Base-by-base conservation (phyloP, 37 sponge, comb jelly and placozoan species). In the Haliclona indistincta region DNA sequence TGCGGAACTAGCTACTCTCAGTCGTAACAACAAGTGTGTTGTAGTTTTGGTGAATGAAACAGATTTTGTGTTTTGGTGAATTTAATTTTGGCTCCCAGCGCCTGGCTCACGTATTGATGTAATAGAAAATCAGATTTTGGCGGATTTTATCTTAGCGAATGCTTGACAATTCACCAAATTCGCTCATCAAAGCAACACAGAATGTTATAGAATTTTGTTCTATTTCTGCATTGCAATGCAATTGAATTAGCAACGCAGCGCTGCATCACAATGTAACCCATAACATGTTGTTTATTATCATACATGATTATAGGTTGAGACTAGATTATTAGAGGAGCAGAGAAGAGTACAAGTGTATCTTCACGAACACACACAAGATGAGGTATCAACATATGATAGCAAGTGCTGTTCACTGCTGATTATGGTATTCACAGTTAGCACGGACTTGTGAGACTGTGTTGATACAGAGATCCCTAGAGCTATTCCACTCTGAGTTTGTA, bases 281-380 rank as follows among this genome's bases (percentile, higher is more conserved):
- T 23, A 66, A 17, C 28, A 40, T 66, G 73, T 20, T 35, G 6
- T 22, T 23, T 71, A 47, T 17, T 71, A 7, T 10, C 58, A 43
- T 45, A 15, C 58, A 25, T n/a, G 28, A 23, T 40, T 5, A 33
- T 43, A 87, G 83, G 95, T 86, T 60, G 86, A 99, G 83, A 63
- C 67, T 7, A 78, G 99, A 44, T 74, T 99, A 41, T 41, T 70
- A 26, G 99, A 99, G 54, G 99, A 99, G 79, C 88, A 86, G 67
- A 83, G 82, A 33, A 77, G 99, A 38, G 94, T 93, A 11, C 79
- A 83, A 13, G 89, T 92, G 56, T 99, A 93, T 63, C 85, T 99
- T 11, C 91, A 99, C 56, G 89, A 96, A 76, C 88, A 89, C 77
- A 95, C 94, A 0, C 86, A 83, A 51, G 94, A 90, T 74, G 89